phyloP scores from a whole-genome alignment of 2,888 invertebrate genomes.

The Cataglyphis cursor region DNA sequence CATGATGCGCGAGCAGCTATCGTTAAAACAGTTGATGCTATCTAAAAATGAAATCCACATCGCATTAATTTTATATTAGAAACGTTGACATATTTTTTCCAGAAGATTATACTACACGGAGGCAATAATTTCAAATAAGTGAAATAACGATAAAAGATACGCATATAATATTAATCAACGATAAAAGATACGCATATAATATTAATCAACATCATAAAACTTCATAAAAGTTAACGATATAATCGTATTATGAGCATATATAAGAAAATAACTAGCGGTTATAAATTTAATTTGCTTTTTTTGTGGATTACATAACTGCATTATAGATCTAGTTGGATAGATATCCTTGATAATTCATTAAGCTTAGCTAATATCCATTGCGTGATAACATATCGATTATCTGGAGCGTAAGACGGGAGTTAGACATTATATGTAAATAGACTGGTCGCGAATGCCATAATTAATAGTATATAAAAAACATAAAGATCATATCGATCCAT shows the following conservation, averaged over 20 bases:
- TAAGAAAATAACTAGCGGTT: constrained; percentile 15
- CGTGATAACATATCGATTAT: constrained; percentile 24
- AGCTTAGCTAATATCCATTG: not conserved
- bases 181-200: constrained; percentile 9
- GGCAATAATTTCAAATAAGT: constrained; percentile 16
- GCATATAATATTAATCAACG: constrained; percentile 16
- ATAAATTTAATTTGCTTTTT: constrained; percentile 32
- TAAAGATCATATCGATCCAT: not conserved
- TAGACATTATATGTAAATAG: not conserved
- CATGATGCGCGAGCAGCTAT: constrained; percentile 35
- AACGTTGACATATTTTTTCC: constrained; percentile 6
- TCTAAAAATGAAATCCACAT: constrained; percentile 31
- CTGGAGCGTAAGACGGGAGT: constrained; percentile 18
- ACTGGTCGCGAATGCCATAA: not conserved
- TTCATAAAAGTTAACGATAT: constrained; percentile 31
- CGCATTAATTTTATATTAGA: constrained; percentile 33
- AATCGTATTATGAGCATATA: constrained; percentile 27
- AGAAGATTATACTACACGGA: not conserved
- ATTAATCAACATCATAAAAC: constrained; percentile 27
- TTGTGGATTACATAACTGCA: constrained; percentile 11
- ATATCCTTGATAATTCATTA: constrained; percentile 30
- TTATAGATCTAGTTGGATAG: constrained; percentile 8
- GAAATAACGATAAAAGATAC: constrained; percentile 22
- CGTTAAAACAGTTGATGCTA: constrained; percentile 25
- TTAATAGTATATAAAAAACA: constrained; percentile 22